Percentiles rank a stretch among this genome's conserved stretches.
phyloP scores from a whole-genome alignment of 2,888 invertebrate genomes.

The Trissoscelio sp. region DNA sequence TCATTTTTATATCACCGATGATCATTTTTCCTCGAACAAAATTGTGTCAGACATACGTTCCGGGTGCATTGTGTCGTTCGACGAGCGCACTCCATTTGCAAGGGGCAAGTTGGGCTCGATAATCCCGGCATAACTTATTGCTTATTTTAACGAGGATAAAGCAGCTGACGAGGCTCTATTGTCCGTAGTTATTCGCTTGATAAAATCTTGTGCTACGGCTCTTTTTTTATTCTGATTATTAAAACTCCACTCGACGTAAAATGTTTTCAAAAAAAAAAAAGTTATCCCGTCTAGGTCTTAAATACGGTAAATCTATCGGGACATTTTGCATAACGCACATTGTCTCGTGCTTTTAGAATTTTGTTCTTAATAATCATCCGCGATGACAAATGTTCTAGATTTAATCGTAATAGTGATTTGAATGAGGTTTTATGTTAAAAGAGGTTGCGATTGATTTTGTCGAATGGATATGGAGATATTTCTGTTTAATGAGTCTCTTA shows the following conservation, averaged over 20 bases:
- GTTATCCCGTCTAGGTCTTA: not conserved
- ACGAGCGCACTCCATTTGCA: slow-evolving; percentile 65
- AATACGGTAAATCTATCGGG: slow-evolving; percentile 7
- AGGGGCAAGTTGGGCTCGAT: slow-evolving; percentile 72
- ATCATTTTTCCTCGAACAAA: slow-evolving; percentile 28
- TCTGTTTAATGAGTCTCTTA: slow-evolving; percentile 3
- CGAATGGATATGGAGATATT: not conserved
- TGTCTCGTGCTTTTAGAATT: slow-evolving; percentile 29
- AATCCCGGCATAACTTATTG: slow-evolving; percentile 80
- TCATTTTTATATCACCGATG: slow-evolving; percentile 1
- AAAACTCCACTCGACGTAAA: slow-evolving; percentile 44
- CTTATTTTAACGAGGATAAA: slow-evolving; percentile 79
- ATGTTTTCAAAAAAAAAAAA: slow-evolving; percentile 15
- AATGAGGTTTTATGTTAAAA: not conserved
- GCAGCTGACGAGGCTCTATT: slow-evolving; percentile 81
- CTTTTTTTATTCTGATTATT: slow-evolving; percentile 76
- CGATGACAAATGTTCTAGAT: not conserved
- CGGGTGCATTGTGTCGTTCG: slow-evolving; percentile 42
- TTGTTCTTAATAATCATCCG: not conserved
- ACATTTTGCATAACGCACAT: slow-evolving; percentile 14
- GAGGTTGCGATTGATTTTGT: not conserved
- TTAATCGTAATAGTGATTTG: not conserved
- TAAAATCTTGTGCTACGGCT: slow-evolving; percentile 74
- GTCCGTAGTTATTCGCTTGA: slow-evolving; percentile 80
- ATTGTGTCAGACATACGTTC: slow-evolving; percentile 55